phyloP scores from a whole-genome alignment of 2,888 invertebrate genomes.

The Ptychoptera albimana region DNA sequence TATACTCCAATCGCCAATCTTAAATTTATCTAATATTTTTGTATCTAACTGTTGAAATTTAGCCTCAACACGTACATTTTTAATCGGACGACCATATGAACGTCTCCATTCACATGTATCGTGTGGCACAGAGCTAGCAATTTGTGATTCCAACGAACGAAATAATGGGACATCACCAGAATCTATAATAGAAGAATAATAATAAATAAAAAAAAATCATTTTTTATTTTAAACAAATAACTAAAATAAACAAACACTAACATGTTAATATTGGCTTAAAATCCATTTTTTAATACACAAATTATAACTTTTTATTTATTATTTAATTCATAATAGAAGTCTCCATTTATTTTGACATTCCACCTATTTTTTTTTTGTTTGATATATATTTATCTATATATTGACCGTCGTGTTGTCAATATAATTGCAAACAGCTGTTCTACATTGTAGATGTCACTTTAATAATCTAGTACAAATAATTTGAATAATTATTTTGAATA shows the following conservation, averaged over 20 bases:
- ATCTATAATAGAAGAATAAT: conserved; percentile 35
- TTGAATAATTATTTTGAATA: too few species aligned
- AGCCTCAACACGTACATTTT: conserved; percentile 69
- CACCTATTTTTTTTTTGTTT: too few species aligned
- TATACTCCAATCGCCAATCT: conserved; percentile 58
- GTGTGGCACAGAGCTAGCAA: conserved; percentile 65
- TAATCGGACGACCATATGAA: conserved; percentile 72
- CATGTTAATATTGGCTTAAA: conserved; percentile 11
- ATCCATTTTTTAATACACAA: conserved; percentile 6
- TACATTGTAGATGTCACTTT: too few species aligned
- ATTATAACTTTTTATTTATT: too few species aligned
- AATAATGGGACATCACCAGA: conserved; percentile 76
- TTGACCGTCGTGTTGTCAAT: too few species aligned
- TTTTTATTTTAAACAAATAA: neutral
- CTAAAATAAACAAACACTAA: conserved; percentile 4
- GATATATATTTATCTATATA: too few species aligned
- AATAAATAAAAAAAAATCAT: neutral
- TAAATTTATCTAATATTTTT: conserved; percentile 45
- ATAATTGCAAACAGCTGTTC: too few species aligned
- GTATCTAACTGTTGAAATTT: conserved; percentile 66
- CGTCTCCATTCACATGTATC: conserved; percentile 87
- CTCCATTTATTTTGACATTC: too few species aligned
- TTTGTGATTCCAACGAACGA: conserved; percentile 59
- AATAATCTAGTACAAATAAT: too few species aligned
- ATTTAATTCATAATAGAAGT: too few species aligned